phyloP scores from a whole-genome alignment of 2,113 vertebrate genomes.

The Mormoops blainvillei region DNA sequence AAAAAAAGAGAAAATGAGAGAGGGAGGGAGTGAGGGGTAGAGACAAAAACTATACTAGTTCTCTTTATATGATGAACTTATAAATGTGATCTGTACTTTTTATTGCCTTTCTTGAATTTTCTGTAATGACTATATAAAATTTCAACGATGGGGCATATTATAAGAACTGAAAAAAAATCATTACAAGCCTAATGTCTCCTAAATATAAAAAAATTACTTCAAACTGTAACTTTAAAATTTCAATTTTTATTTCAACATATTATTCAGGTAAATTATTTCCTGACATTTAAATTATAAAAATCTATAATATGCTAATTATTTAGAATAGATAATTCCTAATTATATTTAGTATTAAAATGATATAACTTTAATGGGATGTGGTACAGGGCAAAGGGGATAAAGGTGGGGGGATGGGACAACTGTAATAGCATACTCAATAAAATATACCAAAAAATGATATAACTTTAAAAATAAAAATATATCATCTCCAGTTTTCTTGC shows the following conservation, averaged over 20 bases:
- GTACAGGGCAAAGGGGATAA: too few species aligned
- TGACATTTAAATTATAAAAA: background rate
- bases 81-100: background rate
- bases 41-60: background rate
- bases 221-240: slow-evolving; percentile 1
- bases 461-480: background rate
- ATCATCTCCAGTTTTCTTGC: background rate
- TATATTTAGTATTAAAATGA: background rate
- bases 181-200: background rate
- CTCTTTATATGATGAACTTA: background rate
- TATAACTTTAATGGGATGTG: background rate
- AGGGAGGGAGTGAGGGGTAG: accelerated
- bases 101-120: background rate
- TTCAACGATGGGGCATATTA: background rate
- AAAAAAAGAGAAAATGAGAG: background rate
- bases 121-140: background rate
- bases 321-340: background rate
- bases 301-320: background rate
- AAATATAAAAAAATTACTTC: background rate
- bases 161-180: background rate
- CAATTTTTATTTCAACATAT: background rate
- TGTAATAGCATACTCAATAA: too few species aligned
- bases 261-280: background rate
- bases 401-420: too few species aligned
- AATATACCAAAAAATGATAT: too few species aligned